Evolutionary conservation across 2,888 invertebrate species (phyloP).

Genomic region (Thalpophila matura): DNA sequence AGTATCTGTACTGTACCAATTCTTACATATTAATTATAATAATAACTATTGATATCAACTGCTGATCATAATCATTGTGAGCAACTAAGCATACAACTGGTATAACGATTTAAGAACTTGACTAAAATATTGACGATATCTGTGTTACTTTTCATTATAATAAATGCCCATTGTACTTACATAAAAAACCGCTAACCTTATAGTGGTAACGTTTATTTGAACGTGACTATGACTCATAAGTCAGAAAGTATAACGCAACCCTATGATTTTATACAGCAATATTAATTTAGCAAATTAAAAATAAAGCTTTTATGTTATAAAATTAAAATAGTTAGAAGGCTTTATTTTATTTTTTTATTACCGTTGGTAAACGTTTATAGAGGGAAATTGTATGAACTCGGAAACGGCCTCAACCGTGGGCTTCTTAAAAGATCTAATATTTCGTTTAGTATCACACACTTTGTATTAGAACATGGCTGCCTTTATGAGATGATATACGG

Average conservation of each 20-base stretch:
- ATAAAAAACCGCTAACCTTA: constrained; percentile 10
- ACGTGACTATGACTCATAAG: constrained; percentile 52
- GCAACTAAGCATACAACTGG: too few species aligned
- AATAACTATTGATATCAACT: background rate
- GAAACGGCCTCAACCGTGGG: constrained; percentile 4
- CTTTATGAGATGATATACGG: too few species aligned
- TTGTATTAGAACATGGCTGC: too few species aligned
- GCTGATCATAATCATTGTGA: too few species aligned
- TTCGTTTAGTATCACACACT: background rate
- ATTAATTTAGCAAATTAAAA: constrained; percentile 59
- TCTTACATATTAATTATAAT: too few species aligned
- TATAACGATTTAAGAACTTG: too few species aligned
- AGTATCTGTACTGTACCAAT: too few species aligned
- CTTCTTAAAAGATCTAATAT: background rate
- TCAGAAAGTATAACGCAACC: constrained; percentile 38
- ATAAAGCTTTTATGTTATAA: constrained; percentile 46
- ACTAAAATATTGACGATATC: background rate
- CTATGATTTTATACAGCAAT: constrained; percentile 50
- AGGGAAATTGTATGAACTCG: constrained; percentile 11
- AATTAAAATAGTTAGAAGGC: constrained; percentile 54
- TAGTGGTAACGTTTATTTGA: constrained; percentile 13
- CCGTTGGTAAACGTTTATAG: constrained; percentile 20
- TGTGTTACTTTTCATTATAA: background rate
- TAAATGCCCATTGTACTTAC: background rate
- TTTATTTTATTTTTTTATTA: constrained; percentile 41